Evolutionary conservation across 2,888 invertebrate species (phyloP).

Genomic region (Nesidiocoris tenuis): DNA sequence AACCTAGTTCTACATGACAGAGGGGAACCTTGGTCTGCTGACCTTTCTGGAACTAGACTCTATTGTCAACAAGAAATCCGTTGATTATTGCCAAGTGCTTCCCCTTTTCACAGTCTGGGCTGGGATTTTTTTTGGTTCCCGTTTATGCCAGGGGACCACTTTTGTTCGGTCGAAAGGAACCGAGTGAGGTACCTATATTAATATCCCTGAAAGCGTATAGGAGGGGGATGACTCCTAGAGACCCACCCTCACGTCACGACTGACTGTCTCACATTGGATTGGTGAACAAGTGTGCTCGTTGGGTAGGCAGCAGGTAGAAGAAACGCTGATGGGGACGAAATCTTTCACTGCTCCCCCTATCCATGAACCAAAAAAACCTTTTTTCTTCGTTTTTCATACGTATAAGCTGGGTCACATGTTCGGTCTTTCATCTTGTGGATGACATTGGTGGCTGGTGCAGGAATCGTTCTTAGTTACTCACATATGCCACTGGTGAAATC

Average conservation of each 20-base stretch:
- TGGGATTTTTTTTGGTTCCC: conserved; percentile 9
- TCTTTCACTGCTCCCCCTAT: not conserved
- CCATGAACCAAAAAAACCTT: conserved; percentile 2
- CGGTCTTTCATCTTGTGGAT: conserved; percentile 16
- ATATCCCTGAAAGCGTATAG: conserved; percentile 6
- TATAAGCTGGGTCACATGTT: conserved; percentile 31
- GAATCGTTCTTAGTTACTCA: not conserved
- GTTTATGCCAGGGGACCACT: not conserved
- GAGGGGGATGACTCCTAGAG: conserved; percentile 4
- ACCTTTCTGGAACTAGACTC: conserved; percentile 13
- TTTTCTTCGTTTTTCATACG: conserved; percentile 12
- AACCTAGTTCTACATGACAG: not conserved
- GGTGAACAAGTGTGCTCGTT: conserved; percentile 31
- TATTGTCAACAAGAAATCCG: conserved; percentile 5
- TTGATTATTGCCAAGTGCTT: conserved; percentile 25
- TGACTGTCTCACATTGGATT: conserved; percentile 23
- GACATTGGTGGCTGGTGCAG: conserved; percentile 22
- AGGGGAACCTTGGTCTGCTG: not conserved
- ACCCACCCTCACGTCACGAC: conserved; percentile 5
- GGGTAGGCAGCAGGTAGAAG: conserved; percentile 20
- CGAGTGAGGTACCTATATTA: conserved; percentile 6
- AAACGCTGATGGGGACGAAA: not conserved
- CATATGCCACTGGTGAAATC: not conserved
- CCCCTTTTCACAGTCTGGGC: not conserved
- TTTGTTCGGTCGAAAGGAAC: conserved; percentile 4